Evolutionary conservation across 2,888 invertebrate species (phyloP), one percentile per base, ranked within the genome.

Genomic region (Amphipoea lucens): DNA sequence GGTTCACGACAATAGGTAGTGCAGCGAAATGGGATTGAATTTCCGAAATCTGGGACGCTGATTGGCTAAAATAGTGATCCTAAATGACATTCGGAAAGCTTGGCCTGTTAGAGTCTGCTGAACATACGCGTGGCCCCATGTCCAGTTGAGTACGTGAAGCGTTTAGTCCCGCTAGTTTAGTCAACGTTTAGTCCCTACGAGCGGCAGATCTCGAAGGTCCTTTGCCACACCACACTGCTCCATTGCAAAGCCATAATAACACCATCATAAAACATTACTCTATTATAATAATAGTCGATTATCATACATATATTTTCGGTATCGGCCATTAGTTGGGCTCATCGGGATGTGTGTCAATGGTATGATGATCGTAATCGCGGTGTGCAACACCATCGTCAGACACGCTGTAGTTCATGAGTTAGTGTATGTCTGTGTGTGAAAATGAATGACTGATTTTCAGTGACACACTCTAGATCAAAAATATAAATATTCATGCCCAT

Each of bases 291-390:
- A 88, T 81, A 79, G 66, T 63, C 75, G 76, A 82, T 74, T 74
- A 80, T 76, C 70, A 80, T 81, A 80, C 70, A 80, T 81, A 80
- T 71, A 87, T 83, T 69, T 86, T 81, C 82, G 77, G 75, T 67
- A 72, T 76, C 79, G 62, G 42, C 69, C 79, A 73, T 88, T 76
- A 88, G 80, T 45, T 40, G 23, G 42, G 51, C 73, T 75, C 77
- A 29, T 57, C 60, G 71, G 66, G 69, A 87, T 83, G 77, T 86
- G 76, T 85, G 83, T 80, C 88, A 82, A 79, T 83, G 79, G 62
- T 62, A 67, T 71, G 77, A 66, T 69, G 40, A 45, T 65, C 45
- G n/a, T 81, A 81, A 84, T 77, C 48, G 60, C 20, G 42, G 6
- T 74, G 81, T 77, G 85, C 77, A 77, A 81, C 72, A 54, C 29